These are phyloP conservation scores for Mycteria americana DNA, from an alignment of 2,797 vertebrate genomes.

Conservation along the genomic window DNA sequence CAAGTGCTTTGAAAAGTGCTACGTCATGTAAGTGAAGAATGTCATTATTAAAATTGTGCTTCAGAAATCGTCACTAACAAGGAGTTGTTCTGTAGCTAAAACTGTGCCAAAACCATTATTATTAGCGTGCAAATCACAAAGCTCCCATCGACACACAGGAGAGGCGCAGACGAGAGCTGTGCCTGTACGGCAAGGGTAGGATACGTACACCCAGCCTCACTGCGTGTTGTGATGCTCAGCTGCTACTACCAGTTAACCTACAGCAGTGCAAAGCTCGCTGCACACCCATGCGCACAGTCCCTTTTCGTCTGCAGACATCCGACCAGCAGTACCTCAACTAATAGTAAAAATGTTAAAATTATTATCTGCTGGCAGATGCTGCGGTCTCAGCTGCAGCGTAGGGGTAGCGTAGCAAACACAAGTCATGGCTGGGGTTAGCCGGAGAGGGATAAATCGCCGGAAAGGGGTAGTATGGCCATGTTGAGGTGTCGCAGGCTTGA, in stretches of 20 bases:
- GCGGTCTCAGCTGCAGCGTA: not conserved
- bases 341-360: not conserved
- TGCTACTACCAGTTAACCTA: not conserved
- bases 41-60: conserved; percentile 54
- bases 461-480: too few relatives aligned
- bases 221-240: rapidly evolving
- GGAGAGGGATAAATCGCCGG: rapidly evolving
- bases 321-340: not conserved
- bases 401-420: not conserved
- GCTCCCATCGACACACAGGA: not conserved
- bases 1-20: conserved; percentile 38
- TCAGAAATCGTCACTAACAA: conserved; percentile 41
- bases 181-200: not conserved
- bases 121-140: conserved; percentile 15
- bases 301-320: not conserved
- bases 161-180: not conserved
- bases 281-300: not conserved
- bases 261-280: not conserved
- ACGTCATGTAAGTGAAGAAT: conserved; percentile 40
- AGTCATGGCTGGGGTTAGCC: not conserved
- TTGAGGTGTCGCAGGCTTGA: not conserved
- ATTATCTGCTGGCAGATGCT: not conserved
- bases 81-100: conserved; percentile 2
- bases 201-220: not conserved
- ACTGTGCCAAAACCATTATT: not conserved